phyloP scores from a whole-genome alignment of 2,797 vertebrate genomes.

The Acanthurus tractus region DNA sequence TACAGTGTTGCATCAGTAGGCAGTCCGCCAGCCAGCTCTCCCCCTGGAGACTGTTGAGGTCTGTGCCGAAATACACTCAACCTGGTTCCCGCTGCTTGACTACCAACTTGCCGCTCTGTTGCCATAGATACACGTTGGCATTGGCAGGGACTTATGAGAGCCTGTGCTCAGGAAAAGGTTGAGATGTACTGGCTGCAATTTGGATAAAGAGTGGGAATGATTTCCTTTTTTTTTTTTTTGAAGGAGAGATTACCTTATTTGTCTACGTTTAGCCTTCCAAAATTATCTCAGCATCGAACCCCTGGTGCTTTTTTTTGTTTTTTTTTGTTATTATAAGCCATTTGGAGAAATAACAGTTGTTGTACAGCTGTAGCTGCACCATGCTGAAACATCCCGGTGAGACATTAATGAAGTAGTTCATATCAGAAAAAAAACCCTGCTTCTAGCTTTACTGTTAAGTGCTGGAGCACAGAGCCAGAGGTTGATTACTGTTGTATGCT shows the following conservation, averaged over 20 bases:
- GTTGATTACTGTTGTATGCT: neutral
- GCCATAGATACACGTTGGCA: conserved; percentile 79
- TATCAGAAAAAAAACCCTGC: conserved; percentile 14
- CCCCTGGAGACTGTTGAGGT: conserved; percentile 47
- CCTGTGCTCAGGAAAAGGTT: conserved; percentile 50
- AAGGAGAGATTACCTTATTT: conserved; percentile 47
- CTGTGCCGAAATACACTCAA: conserved; percentile 65
- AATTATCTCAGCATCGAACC: conserved; percentile 24
- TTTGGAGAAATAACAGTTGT: conserved; percentile 16
- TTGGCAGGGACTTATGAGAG: conserved; percentile 55
- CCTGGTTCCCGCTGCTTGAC: conserved; percentile 70
- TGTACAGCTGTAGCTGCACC: conserved; percentile 23
- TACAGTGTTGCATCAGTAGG: conserved; percentile 48
- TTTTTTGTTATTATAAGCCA: conserved; percentile 13
- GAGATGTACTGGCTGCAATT: conserved; percentile 60
- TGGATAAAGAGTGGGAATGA: conserved; percentile 45
- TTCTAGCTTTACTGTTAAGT: conserved; percentile 12
- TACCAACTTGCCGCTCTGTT: conserved; percentile 73
- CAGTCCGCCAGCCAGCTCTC: conserved; percentile 41
- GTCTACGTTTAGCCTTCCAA: conserved; percentile 45
- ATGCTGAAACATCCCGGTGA: conserved; percentile 24
- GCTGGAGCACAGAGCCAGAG: conserved; percentile 3
- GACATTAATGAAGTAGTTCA: conserved; percentile 43
- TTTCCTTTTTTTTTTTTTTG: no score
- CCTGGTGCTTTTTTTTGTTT: conserved; percentile 9